phyloP scores from a whole-genome alignment of 2,113 vertebrate species.

The Ranitomeya variabilis region DNA sequence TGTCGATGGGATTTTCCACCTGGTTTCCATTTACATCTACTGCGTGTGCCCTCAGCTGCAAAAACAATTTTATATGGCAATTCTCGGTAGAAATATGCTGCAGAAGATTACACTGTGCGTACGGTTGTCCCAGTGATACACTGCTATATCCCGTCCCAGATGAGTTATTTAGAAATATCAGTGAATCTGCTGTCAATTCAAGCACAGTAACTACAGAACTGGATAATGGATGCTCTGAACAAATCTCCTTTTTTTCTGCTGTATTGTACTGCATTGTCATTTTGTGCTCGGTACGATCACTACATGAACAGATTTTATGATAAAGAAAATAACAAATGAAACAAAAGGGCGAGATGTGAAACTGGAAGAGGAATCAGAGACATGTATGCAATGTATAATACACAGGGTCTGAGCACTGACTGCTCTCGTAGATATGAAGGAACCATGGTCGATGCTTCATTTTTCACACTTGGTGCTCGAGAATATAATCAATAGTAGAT shows the following conservation, averaged over 20 bases:
- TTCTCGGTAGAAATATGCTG: conserved; percentile 47
- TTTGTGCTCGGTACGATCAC: conserved; percentile 50
- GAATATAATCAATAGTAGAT: conserved; percentile 18
- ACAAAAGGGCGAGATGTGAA: conserved; percentile 4
- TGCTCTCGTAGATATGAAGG: not conserved
- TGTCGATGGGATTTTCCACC: conserved; percentile 97
- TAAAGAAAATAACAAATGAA: conserved; percentile 50
- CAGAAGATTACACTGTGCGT: conserved; percentile 40
- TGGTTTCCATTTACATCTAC: conserved; percentile 99
- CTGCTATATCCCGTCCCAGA: conserved; percentile 46
- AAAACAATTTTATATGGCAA: conserved; percentile 60
- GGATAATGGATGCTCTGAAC: conserved; percentile 47
- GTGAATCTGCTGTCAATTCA: conserved; percentile 55
- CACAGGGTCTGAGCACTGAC: conserved; percentile 43
- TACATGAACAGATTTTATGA: not conserved
- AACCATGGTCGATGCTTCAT: conserved; percentile 9
- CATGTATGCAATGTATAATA: not conserved
- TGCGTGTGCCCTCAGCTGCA: conserved; percentile 92
- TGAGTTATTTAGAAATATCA: conserved; percentile 56
- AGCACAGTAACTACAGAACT: conserved; percentile 48
- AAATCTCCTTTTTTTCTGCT: conserved; percentile 7
- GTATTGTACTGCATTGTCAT: conserved; percentile 50
- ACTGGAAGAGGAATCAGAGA: not conserved
- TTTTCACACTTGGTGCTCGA: not conserved
- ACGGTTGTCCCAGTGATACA: conserved; percentile 45